Conservation (phyloP, 2,113 vertebrate genomes). For the Pseudopodoces humilis region DNA sequence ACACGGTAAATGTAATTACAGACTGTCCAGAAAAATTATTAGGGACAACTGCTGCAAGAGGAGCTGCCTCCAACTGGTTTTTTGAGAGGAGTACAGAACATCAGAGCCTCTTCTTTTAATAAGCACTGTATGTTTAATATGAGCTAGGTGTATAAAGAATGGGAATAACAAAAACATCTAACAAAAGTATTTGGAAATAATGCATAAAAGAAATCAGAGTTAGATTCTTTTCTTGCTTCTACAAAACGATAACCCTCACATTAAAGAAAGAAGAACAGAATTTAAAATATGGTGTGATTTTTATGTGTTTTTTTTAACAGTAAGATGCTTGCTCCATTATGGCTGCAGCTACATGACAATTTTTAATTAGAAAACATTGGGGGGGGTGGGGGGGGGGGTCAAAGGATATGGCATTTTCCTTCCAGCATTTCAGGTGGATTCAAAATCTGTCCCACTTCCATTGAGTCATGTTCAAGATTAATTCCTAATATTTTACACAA, state of each 20-base stretch:
- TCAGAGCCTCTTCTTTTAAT: not conserved
- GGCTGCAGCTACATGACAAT: not conserved
- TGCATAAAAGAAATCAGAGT: not conserved
- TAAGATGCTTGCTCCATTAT: not conserved
- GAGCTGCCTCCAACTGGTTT: constrained; percentile 2
- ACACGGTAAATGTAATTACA: constrained; percentile 25
- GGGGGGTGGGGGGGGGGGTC: too few relatives aligned
- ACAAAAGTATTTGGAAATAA: not conserved
- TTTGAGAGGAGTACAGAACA: not conserved
- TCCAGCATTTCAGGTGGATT: not conserved
- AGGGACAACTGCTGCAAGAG: constrained; percentile 24
- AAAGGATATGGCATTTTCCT: not conserved
- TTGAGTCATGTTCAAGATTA: not conserved
- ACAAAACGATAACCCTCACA: not conserved
- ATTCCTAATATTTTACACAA: not conserved
- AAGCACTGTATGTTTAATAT: not conserved
- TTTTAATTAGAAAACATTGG: not conserved
- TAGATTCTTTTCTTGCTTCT: not conserved
- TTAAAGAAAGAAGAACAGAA: not conserved
- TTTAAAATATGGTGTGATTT: not conserved
- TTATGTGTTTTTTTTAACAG: not conserved
- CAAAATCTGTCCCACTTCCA: not conserved
- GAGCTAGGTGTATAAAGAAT: not conserved
- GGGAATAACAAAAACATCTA: not conserved
- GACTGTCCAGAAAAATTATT: constrained; percentile 16